Conservation (phyloP, 92 coral and sea anemone species). For the Epizoanthus ramosus region DNA sequence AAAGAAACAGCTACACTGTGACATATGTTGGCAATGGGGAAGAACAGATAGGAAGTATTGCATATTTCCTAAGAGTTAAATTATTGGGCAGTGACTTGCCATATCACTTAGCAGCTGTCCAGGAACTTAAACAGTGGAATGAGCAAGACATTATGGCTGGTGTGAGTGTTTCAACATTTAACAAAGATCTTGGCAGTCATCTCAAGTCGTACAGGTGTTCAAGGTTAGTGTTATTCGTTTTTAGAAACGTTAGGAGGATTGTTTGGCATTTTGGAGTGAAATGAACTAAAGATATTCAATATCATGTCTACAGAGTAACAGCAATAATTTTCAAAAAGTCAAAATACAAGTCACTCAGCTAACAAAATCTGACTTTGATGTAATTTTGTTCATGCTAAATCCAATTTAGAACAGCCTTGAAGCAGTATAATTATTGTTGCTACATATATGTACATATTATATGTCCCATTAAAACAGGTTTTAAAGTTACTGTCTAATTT, state of each 20-base stretch:
- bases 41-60: neutral
- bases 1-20: conserved; percentile 52
- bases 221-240: neutral
- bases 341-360: too few relatives aligned
- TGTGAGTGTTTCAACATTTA: conserved; percentile 2
- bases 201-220: neutral
- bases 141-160: neutral
- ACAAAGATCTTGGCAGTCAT: conserved; percentile 29
- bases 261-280: too few relatives aligned
- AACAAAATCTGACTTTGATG: too few relatives aligned
- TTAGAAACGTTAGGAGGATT: too few relatives aligned
- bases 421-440: neutral
- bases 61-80: conserved; percentile 6
- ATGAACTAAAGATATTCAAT: too few relatives aligned
- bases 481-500: too few relatives aligned
- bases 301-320: too few relatives aligned
- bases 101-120: conserved; percentile 23
- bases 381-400: too few relatives aligned
- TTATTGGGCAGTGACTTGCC: neutral
- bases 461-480: too few relatives aligned
- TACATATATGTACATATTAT: too few relatives aligned
- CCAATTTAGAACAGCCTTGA: too few relatives aligned
- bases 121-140: neutral
- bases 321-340: too few relatives aligned
- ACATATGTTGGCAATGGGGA: conserved; percentile 16